Base-by-base conservation (phyloP, 2,888 invertebrate genomes). In the Drosophila pseudotalamancana region DNA sequence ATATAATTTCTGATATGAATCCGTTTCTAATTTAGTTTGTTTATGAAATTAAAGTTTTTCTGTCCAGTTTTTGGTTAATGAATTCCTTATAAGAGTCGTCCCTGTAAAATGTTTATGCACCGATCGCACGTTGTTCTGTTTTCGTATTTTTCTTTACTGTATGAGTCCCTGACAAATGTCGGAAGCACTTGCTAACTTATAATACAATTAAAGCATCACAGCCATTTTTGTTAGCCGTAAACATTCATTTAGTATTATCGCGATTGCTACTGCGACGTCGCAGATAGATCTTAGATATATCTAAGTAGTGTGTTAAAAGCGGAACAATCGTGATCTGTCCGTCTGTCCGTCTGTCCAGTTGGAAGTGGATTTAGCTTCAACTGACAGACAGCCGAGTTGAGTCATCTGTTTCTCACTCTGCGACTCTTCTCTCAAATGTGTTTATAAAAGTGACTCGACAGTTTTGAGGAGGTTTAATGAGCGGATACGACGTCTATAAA, bases 271-370 rank as follows among this genome's bases (percentile, higher is more conserved):
- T 19, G 25, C 16, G 43, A 49, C 78, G 53, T 57, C n/a, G n/a
- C n/a, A n/a, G 61, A 72, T 54, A 43, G 37, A 62, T 64, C 45
- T 40, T 29, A 34, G 39, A 54, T 57, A 62, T 49, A 31, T n/a
- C n/a, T n/a, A 42, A 11, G 46, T 35, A n/a, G 40, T 6, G 54
- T 51, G 57, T 31, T 40, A 46, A 62, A 54, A 62, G 63, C 70
- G 68, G 53, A 51, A 60, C 63, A 56, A 62, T 69, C 80, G 62
- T 70, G 80, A 69, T 53, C 55, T 32, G 50, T 39, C 57, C 42
- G 63, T 19, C 46, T 12, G 66, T 53, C 55, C 35, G 50, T 39
- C 57, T 45, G 63, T 19, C 46, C 18, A 19, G 14, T 29, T 60
- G 27, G n/a, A 42, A n/a, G n/a, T 29, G 27, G 5, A n/a, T 43